phyloP scores from a whole-genome alignment of 2,888 invertebrate genomes.

The Sinopyrophorus schimmeli region DNA sequence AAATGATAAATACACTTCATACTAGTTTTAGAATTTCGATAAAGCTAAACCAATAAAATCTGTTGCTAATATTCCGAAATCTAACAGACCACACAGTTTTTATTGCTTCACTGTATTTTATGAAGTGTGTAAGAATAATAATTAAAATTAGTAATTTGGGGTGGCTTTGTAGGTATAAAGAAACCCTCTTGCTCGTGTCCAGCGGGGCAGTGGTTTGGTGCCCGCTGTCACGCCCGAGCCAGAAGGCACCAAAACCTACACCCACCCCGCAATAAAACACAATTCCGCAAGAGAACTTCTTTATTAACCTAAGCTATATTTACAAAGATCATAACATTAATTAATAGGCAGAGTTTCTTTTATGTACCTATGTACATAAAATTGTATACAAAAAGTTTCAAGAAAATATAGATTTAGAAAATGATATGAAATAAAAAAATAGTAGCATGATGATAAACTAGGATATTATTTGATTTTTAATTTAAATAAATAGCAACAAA shows the following conservation, averaged over 20 bases:
- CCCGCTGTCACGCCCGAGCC: conserved; percentile 56
- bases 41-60: too few species aligned
- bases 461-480: too few species aligned
- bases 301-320: conserved; percentile 47
- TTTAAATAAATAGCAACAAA: too few species aligned
- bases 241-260: conserved; percentile 64
- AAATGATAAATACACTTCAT: too few species aligned
- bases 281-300: conserved; percentile 57
- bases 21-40: too few species aligned
- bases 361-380: conserved; percentile 1
- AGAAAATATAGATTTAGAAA: too few species aligned
- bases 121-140: too few species aligned
- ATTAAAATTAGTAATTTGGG: conserved; percentile 27
- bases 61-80: too few species aligned
- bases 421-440: too few species aligned
- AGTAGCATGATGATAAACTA: too few species aligned
- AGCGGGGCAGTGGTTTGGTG: conserved; percentile 58
- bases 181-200: conserved; percentile 57
- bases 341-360: conserved; percentile 5
- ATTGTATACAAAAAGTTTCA: neutral
- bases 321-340: conserved; percentile 41
- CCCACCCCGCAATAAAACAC: conserved; percentile 54
- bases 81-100: too few species aligned
- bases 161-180: conserved; percentile 49
- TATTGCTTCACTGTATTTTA: too few species aligned